These are phyloP conservation scores for Agrilus cyanescens DNA, from an alignment of 2,888 invertebrate species.

Conservation along the genomic window DNA sequence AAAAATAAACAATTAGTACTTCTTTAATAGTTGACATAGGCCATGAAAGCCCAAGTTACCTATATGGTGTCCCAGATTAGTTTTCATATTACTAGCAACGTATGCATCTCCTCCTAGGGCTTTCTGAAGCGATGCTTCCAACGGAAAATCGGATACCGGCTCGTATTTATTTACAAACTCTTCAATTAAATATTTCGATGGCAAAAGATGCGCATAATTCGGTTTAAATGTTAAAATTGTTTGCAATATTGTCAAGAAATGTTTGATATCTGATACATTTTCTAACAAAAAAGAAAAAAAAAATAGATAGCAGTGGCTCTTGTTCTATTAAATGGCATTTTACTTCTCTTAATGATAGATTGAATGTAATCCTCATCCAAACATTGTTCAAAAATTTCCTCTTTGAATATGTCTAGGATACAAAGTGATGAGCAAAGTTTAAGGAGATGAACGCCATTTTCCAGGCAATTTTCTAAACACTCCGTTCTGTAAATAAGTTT, in stretches of 20 bases:
- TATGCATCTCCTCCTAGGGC: constrained; percentile 47
- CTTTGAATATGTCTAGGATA: constrained; percentile 46
- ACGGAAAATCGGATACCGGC: constrained; percentile 29
- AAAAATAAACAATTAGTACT: too few species aligned
- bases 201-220: constrained; percentile 28
- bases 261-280: constrained; percentile 17
- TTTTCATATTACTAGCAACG: constrained; percentile 40
- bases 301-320: constrained; percentile 5
- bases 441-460: constrained; percentile 38
- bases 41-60: constrained; percentile 15
- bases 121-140: constrained; percentile 39
- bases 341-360: constrained; percentile 24
- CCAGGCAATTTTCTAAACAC: constrained; percentile 18
- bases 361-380: constrained; percentile 41
- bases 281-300: constrained; percentile 9
- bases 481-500: constrained; percentile 16
- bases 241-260: constrained; percentile 44
- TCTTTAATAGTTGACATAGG: too few species aligned
- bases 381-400: constrained; percentile 39
- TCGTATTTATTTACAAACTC: constrained; percentile 32
- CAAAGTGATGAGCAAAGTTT: constrained; percentile 45
- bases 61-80: constrained; percentile 33
- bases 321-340: constrained; percentile 21
- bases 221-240: constrained; percentile 29
- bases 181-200: constrained; percentile 34